Conservation (phyloP, 2,113 vertebrate species). For the Podocnemis expansa region DNA sequence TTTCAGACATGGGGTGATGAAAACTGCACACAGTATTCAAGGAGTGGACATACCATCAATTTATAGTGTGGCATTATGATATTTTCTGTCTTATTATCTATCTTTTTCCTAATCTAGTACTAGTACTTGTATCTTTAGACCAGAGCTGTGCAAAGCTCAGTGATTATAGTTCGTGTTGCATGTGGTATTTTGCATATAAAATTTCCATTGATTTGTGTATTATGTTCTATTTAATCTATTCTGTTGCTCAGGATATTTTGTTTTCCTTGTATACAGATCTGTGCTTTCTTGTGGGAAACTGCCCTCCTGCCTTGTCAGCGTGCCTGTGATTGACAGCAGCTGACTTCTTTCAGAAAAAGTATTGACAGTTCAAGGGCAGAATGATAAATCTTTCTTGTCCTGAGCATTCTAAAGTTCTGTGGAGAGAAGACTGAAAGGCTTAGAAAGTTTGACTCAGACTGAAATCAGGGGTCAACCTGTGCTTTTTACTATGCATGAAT, state of each 20-base stretch:
- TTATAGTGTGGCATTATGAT: not conserved
- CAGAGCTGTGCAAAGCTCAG: not conserved
- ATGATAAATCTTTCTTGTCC: not conserved
- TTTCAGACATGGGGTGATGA: not conserved
- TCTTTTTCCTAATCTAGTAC: not conserved
- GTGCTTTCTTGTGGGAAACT: slow-evolving; percentile 23
- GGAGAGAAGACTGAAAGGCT: not conserved
- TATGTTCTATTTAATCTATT: slow-evolving; percentile 31
- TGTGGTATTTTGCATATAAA: slow-evolving; percentile 48
- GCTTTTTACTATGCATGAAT: not conserved
- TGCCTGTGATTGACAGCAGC: slow-evolving; percentile 42
- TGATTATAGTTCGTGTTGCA: slow-evolving; percentile 40
- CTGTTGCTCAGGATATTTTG: not conserved
- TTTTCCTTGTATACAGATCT: slow-evolving; percentile 42
- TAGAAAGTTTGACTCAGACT: slow-evolving; percentile 25
- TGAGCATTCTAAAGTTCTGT: slow-evolving; percentile 6
- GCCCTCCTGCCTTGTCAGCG: not conserved
- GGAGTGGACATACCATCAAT: not conserved
- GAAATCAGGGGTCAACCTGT: not conserved
- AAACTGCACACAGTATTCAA: not conserved
- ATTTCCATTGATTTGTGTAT: slow-evolving; percentile 43
- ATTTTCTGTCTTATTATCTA: not conserved
- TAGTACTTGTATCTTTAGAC: not conserved
- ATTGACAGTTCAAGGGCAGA: not conserved
- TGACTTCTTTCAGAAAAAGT: not conserved